Percentiles rank a stretch among this genome's conserved stretches.
Conservation (phyloP, 2,113 vertebrate genomes). For the Silurus meridionalis region DNA sequence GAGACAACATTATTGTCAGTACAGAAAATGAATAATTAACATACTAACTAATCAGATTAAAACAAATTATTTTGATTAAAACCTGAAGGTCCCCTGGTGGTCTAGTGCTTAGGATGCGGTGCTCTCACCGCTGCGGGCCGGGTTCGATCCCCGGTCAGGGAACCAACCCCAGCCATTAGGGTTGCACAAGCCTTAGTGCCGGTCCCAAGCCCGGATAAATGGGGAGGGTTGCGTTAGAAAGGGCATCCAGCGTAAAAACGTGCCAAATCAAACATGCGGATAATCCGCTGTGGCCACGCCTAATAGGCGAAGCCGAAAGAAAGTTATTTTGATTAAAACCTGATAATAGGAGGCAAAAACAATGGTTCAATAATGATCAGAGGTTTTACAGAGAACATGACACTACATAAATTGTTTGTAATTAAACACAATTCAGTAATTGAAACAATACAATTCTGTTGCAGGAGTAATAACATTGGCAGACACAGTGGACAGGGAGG, state of each 20-base stretch:
- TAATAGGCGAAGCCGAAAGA: no score
- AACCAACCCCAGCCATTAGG: no score
- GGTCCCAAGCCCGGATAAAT: no score
- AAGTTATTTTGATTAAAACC: not conserved
- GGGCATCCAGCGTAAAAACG: no score
- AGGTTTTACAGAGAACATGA: not conserved
- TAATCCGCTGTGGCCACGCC: no score
- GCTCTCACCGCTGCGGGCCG: no score
- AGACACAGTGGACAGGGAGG: slow-evolving; percentile 82
- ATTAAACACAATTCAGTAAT: not conserved
- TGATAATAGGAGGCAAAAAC: not conserved
- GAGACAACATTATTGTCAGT: not conserved
- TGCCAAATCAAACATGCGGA: not conserved
- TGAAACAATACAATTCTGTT: slow-evolving; percentile 19
- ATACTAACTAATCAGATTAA: not conserved
- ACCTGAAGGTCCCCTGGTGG: not conserved
- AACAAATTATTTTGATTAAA: not conserved
- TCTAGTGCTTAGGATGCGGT: no score
- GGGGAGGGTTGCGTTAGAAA: no score
- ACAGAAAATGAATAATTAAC: not conserved
- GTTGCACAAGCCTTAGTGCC: no score
- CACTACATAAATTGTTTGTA: not conserved
- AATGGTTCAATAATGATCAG: not conserved
- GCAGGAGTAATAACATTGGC: slow-evolving; percentile 83
- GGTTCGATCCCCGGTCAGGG: no score